These are phyloP conservation scores for Hemaris fuciformis DNA, from an alignment of 2,888 invertebrate species.

Conservation along the genomic window DNA sequence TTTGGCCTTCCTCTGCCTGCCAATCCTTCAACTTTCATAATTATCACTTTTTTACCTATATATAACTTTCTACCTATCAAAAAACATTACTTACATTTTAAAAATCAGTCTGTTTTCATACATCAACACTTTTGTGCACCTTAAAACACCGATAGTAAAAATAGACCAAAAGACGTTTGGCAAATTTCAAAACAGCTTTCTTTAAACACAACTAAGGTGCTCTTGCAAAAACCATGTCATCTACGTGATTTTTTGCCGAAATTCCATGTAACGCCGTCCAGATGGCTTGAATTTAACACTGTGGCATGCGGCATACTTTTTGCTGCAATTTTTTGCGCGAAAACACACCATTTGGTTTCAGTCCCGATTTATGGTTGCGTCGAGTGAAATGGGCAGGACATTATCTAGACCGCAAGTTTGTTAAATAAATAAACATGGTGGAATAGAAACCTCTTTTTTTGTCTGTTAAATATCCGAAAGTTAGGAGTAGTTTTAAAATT, in stretches of 20 bases:
- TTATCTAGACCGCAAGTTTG: slow-evolving; percentile 12
- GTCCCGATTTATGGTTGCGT: slow-evolving; percentile 27
- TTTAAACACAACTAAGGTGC: neutral
- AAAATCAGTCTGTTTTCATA: too few species aligned
- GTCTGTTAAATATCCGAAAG: neutral
- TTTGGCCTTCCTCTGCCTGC: too few species aligned
- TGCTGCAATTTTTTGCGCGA: slow-evolving; percentile 25
- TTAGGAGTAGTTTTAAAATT: neutral
- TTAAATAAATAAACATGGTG: slow-evolving; percentile 4
- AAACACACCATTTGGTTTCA: slow-evolving; percentile 29
- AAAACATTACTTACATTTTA: too few species aligned
- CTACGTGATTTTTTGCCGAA: neutral
- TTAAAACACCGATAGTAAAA: too few species aligned
- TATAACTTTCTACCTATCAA: too few species aligned
- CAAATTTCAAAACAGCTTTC: neutral
- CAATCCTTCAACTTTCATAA: too few species aligned
- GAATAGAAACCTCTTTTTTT: neutral
- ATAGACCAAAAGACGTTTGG: neutral
- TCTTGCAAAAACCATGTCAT: neutral
- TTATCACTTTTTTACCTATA: too few species aligned
- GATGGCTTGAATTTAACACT: slow-evolving; percentile 28
- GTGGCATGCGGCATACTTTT: slow-evolving; percentile 30
- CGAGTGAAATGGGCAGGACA: slow-evolving; percentile 22
- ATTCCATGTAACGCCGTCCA: slow-evolving; percentile 18
- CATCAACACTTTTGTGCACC: too few species aligned